Percentiles rank a stretch among this genome's conserved stretches.
phyloP scores from a whole-genome alignment of 2,888 invertebrate species.

The Apamea sordens region DNA sequence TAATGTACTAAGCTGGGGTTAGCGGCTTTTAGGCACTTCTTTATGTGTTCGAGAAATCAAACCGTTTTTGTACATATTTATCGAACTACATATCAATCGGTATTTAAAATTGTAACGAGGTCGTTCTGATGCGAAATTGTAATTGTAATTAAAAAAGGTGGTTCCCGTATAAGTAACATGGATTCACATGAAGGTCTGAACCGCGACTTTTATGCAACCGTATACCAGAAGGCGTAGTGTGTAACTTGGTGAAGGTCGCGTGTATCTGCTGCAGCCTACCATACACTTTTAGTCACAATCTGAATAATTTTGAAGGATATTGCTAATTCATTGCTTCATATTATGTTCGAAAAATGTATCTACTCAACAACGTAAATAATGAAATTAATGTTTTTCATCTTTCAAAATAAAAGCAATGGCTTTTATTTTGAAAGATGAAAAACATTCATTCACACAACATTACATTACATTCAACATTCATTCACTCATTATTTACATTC shows the following conservation, averaged over 20 bases:
- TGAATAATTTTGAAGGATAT: too few relatives aligned
- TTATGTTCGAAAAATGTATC: too few relatives aligned
- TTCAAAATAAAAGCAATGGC: too few relatives aligned
- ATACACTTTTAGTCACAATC: too few relatives aligned
- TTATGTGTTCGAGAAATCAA: conserved; percentile 53
- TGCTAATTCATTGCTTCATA: too few relatives aligned
- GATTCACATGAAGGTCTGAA: background rate
- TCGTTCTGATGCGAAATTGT: background rate
- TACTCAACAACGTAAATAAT: too few relatives aligned
- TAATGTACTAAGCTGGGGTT: conserved; percentile 66
- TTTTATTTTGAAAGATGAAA: too few relatives aligned
- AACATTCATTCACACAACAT: too few relatives aligned
- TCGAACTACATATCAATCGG: conserved; percentile 23
- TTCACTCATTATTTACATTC: too few relatives aligned
- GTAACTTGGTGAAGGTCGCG: too few relatives aligned
- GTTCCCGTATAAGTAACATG: background rate
- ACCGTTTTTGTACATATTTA: conserved; percentile 45
- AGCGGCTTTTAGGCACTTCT: conserved; percentile 49
- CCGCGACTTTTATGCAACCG: background rate
- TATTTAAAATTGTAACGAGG: conserved; percentile 46
- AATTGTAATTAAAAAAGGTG: background rate
- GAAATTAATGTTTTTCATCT: too few relatives aligned
- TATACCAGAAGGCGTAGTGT: background rate
- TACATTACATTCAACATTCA: too few relatives aligned
- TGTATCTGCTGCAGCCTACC: background rate